phyloP scores from a whole-genome alignment of 2,113 vertebrate species.

The Columbina picui region DNA sequence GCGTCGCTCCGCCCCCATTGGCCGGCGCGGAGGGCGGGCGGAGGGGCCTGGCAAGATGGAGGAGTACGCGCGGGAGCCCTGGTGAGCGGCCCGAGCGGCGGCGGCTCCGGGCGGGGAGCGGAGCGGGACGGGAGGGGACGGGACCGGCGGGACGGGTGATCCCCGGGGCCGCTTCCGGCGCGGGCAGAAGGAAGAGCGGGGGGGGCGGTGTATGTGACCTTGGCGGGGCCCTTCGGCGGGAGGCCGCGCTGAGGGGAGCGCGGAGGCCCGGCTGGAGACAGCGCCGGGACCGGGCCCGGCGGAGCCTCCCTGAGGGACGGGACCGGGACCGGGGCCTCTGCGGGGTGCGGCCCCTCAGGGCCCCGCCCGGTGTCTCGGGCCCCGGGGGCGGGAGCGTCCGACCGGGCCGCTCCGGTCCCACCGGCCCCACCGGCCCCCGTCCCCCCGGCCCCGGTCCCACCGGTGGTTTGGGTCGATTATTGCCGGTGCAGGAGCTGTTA shows the following conservation, averaged over 20 bases:
- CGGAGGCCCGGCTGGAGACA: background rate
- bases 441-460: too few relatives aligned
- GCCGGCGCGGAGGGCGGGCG: background rate
- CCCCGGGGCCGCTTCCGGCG: too few relatives aligned
- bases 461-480: too few relatives aligned
- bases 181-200: too few relatives aligned
- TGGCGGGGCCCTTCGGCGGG: background rate
- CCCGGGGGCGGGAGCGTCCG: too few relatives aligned
- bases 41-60: constrained; percentile 84
- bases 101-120: too few relatives aligned
- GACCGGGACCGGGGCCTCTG: background rate
- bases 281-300: background rate
- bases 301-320: background rate
- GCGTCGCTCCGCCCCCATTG: background rate
- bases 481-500: background rate
- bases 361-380: too few relatives aligned
- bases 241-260: background rate
- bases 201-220: background rate
- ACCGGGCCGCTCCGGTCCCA: too few relatives aligned
- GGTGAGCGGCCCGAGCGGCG: constrained; percentile 75
- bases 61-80: constrained; percentile 93
- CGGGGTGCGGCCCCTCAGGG: too few relatives aligned
- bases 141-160: background rate
- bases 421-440: too few relatives aligned
- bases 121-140: background rate